These are phyloP conservation scores for Bubalus kerabau DNA, from an alignment of 2,113 vertebrate species.

Conservation along the genomic window DNA sequence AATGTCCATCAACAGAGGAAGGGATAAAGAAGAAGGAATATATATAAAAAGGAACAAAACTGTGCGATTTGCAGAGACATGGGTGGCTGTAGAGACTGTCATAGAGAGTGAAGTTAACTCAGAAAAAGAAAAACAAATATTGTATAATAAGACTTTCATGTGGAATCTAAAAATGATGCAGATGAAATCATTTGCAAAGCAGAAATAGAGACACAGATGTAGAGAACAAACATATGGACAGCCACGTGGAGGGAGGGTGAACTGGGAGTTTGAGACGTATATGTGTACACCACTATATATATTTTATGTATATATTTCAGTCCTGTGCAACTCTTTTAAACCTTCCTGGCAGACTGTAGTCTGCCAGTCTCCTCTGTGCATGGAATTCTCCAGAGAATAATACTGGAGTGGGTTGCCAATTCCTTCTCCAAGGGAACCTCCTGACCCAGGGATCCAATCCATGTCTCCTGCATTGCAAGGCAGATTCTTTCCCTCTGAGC, in stretches of 20 bases:
- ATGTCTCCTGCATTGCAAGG: background rate
- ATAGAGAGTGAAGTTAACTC: background rate
- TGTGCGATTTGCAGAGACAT: background rate
- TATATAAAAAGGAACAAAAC: background rate
- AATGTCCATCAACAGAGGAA: background rate
- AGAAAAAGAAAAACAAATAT: background rate
- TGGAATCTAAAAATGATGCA: background rate
- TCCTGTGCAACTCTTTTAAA: background rate
- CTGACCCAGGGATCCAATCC: background rate
- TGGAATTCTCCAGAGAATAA: background rate
- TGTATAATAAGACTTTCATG: background rate
- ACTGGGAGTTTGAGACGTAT: background rate
- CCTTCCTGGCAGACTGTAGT: background rate
- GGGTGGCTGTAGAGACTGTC: background rate
- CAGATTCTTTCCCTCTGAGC: background rate
- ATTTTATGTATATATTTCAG: background rate
- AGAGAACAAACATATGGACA: background rate
- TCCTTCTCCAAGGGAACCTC: background rate
- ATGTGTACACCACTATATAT: background rate
- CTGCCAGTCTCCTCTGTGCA: background rate
- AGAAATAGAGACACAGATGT: background rate
- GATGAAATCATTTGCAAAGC: background rate
- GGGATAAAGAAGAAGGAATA: background rate
- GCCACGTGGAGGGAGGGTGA: background rate
- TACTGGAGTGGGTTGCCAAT: background rate